phyloP scores from a whole-genome alignment of 2,113 vertebrate genomes.

The Camelus dromedarius region DNA sequence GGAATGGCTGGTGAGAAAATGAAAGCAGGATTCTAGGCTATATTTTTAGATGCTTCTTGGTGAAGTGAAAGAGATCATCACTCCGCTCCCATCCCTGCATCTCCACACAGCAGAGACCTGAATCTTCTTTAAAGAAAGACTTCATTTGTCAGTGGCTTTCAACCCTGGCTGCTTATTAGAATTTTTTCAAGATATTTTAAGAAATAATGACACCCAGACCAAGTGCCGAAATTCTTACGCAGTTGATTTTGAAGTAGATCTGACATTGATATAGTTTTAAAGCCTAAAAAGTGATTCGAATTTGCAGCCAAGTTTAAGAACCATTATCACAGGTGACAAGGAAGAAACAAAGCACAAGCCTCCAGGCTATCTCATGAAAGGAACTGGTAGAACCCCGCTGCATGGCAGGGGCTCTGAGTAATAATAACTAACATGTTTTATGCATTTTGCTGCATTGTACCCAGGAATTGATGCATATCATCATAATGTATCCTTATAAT shows the following conservation, averaged over 20 bases:
- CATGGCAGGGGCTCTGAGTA: background rate
- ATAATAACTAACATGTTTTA: background rate
- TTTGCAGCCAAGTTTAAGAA: background rate
- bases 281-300: conserved; percentile 1
- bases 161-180: background rate
- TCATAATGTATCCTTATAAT: background rate
- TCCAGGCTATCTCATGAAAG: background rate
- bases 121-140: background rate
- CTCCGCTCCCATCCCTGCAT: background rate
- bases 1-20: background rate
- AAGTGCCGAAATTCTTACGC: background rate
- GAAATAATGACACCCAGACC: background rate
- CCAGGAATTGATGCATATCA: background rate
- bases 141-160: background rate
- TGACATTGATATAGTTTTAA: background rate
- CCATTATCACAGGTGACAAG: background rate
- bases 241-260: background rate
- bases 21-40: background rate
- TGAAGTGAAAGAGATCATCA: background rate
- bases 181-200: background rate
- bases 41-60: background rate
- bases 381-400: background rate
- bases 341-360: background rate
- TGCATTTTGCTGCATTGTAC: background rate
- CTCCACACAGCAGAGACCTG: background rate